Base-by-base conservation (phyloP, 2,113 vertebrate species). In the Pomatorhinus ruficollis region DNA sequence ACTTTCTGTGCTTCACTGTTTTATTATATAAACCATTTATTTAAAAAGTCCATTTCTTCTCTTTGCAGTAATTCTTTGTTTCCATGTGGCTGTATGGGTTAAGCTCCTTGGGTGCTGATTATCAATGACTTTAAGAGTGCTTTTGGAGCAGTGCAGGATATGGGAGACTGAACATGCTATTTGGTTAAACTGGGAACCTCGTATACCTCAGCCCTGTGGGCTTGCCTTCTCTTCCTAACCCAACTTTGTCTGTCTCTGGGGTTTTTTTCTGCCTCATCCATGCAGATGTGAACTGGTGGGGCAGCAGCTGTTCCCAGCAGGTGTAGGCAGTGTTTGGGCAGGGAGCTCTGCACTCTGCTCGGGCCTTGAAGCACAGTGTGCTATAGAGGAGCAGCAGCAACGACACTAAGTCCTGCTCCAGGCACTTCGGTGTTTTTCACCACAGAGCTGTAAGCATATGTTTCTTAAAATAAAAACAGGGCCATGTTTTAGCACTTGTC, bases 231-330 rank as follows among this genome's bases (percentile, higher is more conserved):
- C 27, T 47, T 90, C 28, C 40, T 71, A 40, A n/a, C 27, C 5
- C 1, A 2, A 1, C 14, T 80, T 80, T 24, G 7, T 89, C 42
- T 0, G 0, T 77, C 23, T 83, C 42, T 0, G 2, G 22, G 42
- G 8, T 0, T 5, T 44, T 60, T 33, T 75, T 66, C 74, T 78
- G 61, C 50, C 25, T 69, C 17, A 5, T 69, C 49, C 0, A 0
- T 31, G 45, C 28, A 52, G 52, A 31, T 10, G 45, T 65, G 74
- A 75, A 33, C 30, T 87, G 56, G 57, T 64, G 52, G 54, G 68
- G 33, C 75, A 80, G 49, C 0, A 0, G 14, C 68, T 70, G 12
- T 20, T 87, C 18, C 47, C 7, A 1, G 47, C 0, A 0, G 44
- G 16, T 60, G 22, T 18, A 28, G n/a, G 49, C 35, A 56, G 49